These are phyloP conservation scores for Masticophis lateralis DNA, from an alignment of 2,797 vertebrate genomes.

Conservation along the genomic window DNA sequence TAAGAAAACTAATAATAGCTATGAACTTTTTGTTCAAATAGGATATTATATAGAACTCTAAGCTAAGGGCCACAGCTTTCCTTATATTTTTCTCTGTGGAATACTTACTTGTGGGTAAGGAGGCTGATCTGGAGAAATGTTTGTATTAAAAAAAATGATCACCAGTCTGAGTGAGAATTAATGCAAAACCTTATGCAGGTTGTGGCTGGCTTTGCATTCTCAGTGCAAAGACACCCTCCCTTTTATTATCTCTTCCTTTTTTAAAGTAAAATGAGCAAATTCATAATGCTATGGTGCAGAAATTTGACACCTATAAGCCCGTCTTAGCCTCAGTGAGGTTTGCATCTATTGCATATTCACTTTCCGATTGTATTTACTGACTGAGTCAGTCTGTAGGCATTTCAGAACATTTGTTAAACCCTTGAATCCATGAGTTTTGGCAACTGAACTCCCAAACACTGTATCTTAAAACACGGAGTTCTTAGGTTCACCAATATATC, in stretches of 20 bases:
- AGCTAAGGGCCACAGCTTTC: constrained; percentile 45
- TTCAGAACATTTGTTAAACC: constrained; percentile 24
- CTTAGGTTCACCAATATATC: constrained; percentile 22
- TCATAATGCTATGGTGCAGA: constrained; percentile 26
- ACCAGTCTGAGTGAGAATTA: constrained; percentile 35
- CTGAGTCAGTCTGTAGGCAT: constrained; percentile 20
- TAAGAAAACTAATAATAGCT: constrained; percentile 42
- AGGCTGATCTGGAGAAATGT: constrained; percentile 32
- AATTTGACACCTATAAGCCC: constrained; percentile 18
- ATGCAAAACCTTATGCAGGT: constrained; percentile 24
- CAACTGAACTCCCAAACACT: constrained; percentile 47
- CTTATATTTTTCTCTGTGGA: constrained; percentile 20
- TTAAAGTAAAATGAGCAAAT: constrained; percentile 32
- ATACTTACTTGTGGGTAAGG: constrained; percentile 20
- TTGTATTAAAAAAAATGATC: constrained; percentile 44
- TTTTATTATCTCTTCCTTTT: neutral
- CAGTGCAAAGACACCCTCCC: neutral
- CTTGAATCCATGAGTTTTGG: constrained; percentile 28
- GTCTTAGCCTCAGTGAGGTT: constrained; percentile 9
- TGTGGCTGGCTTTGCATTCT: constrained; percentile 43
- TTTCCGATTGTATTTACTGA: constrained; percentile 26
- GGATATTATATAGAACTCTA: constrained; percentile 14
- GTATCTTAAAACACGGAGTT: constrained; percentile 41
- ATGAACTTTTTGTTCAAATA: constrained; percentile 52
- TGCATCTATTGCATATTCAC: constrained; percentile 13